Conservation (phyloP, 2,888 invertebrate genomes). For the Laspeyria flexula region DNA sequence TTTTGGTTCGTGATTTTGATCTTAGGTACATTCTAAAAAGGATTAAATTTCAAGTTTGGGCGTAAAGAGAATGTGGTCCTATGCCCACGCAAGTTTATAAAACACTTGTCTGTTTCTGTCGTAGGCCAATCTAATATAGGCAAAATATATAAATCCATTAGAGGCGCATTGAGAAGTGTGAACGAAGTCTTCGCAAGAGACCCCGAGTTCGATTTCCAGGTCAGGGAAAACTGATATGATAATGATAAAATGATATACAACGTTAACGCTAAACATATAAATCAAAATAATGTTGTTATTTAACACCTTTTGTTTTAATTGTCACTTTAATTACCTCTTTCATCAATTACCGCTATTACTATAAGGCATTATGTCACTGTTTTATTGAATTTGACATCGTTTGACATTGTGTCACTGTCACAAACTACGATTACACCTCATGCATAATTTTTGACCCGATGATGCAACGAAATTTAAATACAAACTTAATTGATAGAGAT, state of each 20-base stretch:
- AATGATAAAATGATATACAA: no score
- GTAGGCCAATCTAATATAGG: no score
- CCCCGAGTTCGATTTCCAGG: no score
- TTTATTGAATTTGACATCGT: conserved; percentile 1
- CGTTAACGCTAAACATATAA: no score
- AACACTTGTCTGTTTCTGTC: not conserved
- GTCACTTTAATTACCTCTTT: not conserved
- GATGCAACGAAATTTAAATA: not conserved
- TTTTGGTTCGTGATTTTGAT: not conserved
- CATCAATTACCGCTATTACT: not conserved
- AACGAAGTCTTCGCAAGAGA: no score
- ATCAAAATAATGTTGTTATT: not conserved
- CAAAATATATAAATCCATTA: no score
- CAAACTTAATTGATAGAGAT: conserved; percentile 1
- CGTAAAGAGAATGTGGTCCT: not conserved
- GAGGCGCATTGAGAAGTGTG: no score
- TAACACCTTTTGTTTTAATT: not conserved
- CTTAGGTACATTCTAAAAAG: not conserved
- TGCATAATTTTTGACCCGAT: conserved; percentile 1
- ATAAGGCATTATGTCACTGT: not conserved
- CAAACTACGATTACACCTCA: not conserved
- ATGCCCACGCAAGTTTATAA: not conserved
- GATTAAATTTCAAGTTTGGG: not conserved
- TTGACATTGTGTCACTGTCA: not conserved
- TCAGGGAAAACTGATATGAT: no score